Evolutionary conservation across 2,113 vertebrate species (phyloP).

Genomic region (Chaetodon trifascialis): DNA sequence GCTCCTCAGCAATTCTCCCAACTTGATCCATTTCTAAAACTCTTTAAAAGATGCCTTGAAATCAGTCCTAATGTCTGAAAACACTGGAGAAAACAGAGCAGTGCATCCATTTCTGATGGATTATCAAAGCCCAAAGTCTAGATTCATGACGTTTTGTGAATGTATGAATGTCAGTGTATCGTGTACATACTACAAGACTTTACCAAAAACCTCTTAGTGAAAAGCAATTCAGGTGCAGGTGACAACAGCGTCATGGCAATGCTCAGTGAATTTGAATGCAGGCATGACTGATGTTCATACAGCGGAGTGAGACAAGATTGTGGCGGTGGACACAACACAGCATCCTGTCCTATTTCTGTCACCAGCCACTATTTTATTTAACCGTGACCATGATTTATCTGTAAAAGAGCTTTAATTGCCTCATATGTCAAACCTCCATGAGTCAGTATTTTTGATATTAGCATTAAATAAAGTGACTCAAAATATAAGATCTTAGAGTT

Average conservation of each 20-base stretch:
- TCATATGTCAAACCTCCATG: not conserved
- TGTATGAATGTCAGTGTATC: not conserved
- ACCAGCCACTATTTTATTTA: not conserved
- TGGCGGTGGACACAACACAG: too few relatives aligned
- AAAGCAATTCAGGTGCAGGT: not conserved
- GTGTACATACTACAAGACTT: not conserved
- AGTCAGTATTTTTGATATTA: not conserved
- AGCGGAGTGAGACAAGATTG: too few relatives aligned
- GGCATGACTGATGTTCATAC: not conserved
- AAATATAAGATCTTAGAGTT: too few relatives aligned
- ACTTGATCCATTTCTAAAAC: not conserved
- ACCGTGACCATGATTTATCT: not conserved
- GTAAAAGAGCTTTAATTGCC: not conserved
- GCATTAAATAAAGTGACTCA: not conserved
- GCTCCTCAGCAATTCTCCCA: not conserved
- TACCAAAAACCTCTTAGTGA: not conserved
- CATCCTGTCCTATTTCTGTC: too few relatives aligned
- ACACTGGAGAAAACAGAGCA: slow-evolving; percentile 40
- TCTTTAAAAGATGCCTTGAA: not conserved
- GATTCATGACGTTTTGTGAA: not conserved
- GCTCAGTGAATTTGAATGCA: not conserved
- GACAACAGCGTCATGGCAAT: not conserved
- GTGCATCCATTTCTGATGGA: not conserved
- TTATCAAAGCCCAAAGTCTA: not conserved
- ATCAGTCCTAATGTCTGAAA: slow-evolving; percentile 1